phyloP scores from a whole-genome alignment of 64 coral and sea anemone species.

The Pocillopora verrucosa region DNA sequence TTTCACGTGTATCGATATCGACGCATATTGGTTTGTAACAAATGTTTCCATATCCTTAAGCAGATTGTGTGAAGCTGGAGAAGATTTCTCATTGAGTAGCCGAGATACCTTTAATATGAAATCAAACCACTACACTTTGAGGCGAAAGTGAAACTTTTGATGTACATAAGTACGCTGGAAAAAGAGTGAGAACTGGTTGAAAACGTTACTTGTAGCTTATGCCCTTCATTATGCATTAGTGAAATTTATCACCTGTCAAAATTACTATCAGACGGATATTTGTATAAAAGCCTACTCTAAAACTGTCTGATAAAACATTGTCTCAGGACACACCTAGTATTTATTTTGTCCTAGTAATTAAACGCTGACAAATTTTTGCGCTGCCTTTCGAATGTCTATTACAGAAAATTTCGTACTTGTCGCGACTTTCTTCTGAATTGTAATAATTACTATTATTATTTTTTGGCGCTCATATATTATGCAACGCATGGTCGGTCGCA shows the following conservation, averaged over 20 bases:
- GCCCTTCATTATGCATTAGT: neutral
- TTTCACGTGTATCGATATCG: too few relatives aligned
- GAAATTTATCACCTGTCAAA: neutral
- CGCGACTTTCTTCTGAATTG: neutral
- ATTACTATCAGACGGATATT: neutral
- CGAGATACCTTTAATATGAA: neutral
- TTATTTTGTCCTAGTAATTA: neutral
- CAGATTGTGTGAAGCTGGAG: neutral
- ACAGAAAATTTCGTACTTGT: neutral
- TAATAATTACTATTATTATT: too few relatives aligned
- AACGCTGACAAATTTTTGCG: neutral
- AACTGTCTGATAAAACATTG: neutral
- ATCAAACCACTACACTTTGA: neutral
- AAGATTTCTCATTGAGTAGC: neutral
- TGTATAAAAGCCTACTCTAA: neutral
- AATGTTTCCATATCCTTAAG: conserved; percentile 1
- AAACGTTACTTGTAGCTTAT: conserved; percentile 6
- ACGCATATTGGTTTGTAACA: neutral
- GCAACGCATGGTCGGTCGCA: conserved; percentile 21
- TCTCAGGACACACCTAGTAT: neutral
- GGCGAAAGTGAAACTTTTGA: neutral
- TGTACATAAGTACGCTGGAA: neutral
- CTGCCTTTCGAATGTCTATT: neutral
- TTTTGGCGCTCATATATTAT: conserved; percentile 23
- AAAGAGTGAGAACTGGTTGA: neutral